Percentiles rank a stretch among this genome's conserved stretches.
Evolutionary conservation across 2,888 invertebrate genomes (phyloP).

Genomic region (Pardosa pseudoannulata): DNA sequence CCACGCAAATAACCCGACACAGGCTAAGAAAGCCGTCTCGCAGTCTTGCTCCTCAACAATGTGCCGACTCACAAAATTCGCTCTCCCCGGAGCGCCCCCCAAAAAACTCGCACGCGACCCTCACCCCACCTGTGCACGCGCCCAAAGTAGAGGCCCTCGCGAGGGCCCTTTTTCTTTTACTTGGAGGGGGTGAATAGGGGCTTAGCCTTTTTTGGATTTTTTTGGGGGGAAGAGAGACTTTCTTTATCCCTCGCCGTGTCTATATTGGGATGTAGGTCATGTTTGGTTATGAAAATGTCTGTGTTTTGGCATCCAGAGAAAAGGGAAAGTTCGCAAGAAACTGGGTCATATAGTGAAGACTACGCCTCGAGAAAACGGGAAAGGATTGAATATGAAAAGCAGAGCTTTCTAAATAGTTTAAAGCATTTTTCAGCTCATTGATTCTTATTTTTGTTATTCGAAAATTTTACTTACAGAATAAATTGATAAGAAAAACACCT

Average conservation of each 20-base stretch:
- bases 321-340: background rate
- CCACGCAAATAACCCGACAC: background rate
- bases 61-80: background rate
- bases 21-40: background rate
- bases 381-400: too few relatives aligned
- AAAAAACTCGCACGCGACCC: conserved; percentile 13
- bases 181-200: too few relatives aligned
- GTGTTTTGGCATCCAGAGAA: background rate
- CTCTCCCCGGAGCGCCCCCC: background rate
- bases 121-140: conserved; percentile 54
- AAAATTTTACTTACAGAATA: too few relatives aligned
- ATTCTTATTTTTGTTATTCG: too few relatives aligned
- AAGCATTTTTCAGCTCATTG: too few relatives aligned
- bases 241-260: background rate
- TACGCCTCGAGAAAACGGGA: too few relatives aligned
- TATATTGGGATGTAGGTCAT: conserved; percentile 47
- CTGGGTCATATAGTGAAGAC: background rate
- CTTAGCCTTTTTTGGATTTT: background rate
- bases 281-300: conserved; percentile 13
- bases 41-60: conserved; percentile 25
- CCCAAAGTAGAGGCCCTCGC: background rate
- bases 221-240: background rate
- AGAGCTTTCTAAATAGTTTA: too few relatives aligned
- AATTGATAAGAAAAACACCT: too few relatives aligned
- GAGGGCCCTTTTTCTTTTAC: background rate